Evolutionary conservation across 1,140 invertebrate species (phyloP), one percentile per base, ranked within the genome.

Genomic region (Drosophila tani): DNA sequence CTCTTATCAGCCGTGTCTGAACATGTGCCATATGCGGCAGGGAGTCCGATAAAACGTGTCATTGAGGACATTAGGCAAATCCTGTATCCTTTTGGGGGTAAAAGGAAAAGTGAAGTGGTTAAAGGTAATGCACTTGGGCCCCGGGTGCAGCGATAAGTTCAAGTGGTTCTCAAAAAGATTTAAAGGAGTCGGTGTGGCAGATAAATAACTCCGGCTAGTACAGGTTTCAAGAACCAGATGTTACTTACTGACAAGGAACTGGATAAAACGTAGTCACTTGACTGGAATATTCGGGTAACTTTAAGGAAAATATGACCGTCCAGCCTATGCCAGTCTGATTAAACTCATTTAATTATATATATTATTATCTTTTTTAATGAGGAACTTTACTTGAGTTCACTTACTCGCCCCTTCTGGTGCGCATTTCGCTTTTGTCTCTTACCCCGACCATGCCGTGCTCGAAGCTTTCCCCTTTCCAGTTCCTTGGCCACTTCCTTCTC

Each of bases 1-100:
- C 45, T 41, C 58, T 64, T 78, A 79, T 79, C 76, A 79, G 62
- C 58, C 62, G 56, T 69, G 80, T 82, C 77, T 74, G 62, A n/a
- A 51, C 49, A 49, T 62, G 59, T 53, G 58, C 29, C 59, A 56
- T 38, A 56, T 62, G 59, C 21, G 59, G 47, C 59, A 55, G 27
- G 67, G 47, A 56, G 40, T 70, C 19, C 19, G 19, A 62, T 57
- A 56, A 56, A 56, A 56, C 53, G 53, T 56, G 53, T 56, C 53
- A 56, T 40, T 56, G 35, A 24, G 53, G 35, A 40, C 53, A 56
- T 56, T 56, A 40, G 53, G 53, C 53, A 56, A 56, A 40, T 40
- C 19, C 19, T 21, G 2, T 40, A 9, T 38, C 8, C 51, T 17
- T 15, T 2, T 21, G 51, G 15, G 8, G 1, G 3, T 12, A 19